Evolutionary conservation across 1,140 invertebrate genomes (phyloP), one percentile per base, ranked within the genome.

Genomic region (Cydia pomonella): DNA sequence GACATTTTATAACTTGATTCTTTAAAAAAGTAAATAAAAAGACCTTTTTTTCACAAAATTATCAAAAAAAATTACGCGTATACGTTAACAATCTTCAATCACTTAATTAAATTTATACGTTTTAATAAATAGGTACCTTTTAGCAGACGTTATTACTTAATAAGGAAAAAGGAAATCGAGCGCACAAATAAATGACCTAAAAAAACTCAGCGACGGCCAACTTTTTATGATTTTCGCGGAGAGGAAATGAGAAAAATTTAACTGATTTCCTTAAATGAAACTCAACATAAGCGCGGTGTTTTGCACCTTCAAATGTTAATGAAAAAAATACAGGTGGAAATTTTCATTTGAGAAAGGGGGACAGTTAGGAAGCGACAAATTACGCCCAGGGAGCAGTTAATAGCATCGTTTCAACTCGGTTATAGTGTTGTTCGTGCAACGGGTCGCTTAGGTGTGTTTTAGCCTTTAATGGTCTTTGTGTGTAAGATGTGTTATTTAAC

Each of bases 201-300:
- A 33, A n/a, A 69, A 69, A 69, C 64, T 69, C 64, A 1, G 64
- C 16, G 63, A 29, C 29, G 64, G 7, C n/a, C 27, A 69, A 69
- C 16, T 69, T 69, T 69, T 69, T 69, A 69, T 38, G 33, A 29
- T 66, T 16, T 69, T 69, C 64, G 7, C 64, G 29, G 9, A 16
- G 64, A 38, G 64, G 64, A 69, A 69, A 69, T 69, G 64, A 69
- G 64, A 69, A 69, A 69, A 69, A 69, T 69, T 41, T 41, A 41
- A 69, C 64, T 69, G 64, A 69, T 69, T 69, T 69, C 64, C 64
- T 69, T 69, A 69, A 69, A 69, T 38, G 29, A 69, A 69, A 69
- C 21, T 66, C 27, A 69, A 18, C 64, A 69, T 69, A 38, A 38
- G 64, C 29, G 16, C 25, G 21, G 62, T 38, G 64, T 69, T 33